phyloP scores from a whole-genome alignment of 2,113 vertebrate genomes.

The Hyperoodon ampullatus region DNA sequence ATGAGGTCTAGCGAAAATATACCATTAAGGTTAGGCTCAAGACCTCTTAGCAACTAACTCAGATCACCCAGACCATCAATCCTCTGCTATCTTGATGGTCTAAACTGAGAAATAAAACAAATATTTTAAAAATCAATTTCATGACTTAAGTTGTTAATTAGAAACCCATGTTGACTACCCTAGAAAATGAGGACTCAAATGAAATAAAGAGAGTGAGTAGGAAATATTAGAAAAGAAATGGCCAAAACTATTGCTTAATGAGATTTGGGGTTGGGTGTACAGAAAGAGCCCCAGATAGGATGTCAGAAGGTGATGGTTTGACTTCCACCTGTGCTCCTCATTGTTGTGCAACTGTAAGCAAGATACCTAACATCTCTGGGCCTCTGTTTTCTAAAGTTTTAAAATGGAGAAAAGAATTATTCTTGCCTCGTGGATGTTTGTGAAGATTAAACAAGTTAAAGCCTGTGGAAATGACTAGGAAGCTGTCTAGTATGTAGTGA shows the following conservation, averaged over 20 bases:
- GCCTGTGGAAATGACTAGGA: not conserved
- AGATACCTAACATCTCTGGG: not conserved
- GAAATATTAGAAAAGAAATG: not conserved
- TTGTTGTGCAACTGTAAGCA: fast-evolving
- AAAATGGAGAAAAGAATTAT: conserved; percentile 10
- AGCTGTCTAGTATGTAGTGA: not conserved
- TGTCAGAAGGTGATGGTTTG: not conserved
- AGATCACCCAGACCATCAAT: not conserved
- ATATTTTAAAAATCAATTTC: not conserved
- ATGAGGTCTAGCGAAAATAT: not conserved
- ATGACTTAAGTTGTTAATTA: conserved; percentile 1
- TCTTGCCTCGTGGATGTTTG: not conserved
- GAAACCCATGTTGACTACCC: not conserved
- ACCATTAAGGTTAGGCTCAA: not conserved
- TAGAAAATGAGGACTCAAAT: not conserved
- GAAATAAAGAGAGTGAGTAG: not conserved
- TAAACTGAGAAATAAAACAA: not conserved
- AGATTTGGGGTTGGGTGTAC: not conserved
- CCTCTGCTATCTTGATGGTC: not conserved
- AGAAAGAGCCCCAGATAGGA: not conserved
- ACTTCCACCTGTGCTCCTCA: not conserved
- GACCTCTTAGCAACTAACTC: not conserved
- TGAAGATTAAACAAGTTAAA: not conserved
- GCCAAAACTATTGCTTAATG: not conserved
- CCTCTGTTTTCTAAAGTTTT: not conserved